phyloP scores from a whole-genome alignment of 2,888 invertebrate genomes.

The Hylaea fasciaria region DNA sequence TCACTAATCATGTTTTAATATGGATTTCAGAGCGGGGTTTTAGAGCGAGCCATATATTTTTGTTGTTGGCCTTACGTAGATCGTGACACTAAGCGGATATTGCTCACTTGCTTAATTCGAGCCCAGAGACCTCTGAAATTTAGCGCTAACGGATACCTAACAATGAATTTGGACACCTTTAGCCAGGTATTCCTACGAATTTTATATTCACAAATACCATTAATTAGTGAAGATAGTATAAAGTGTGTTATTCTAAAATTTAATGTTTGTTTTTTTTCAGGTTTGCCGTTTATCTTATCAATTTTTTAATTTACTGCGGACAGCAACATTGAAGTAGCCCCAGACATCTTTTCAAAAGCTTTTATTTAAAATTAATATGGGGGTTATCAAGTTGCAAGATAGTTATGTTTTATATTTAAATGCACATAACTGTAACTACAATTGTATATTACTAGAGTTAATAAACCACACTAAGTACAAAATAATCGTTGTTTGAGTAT shows the following conservation, averaged over 20 bases:
- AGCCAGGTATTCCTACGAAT: constrained; percentile 59
- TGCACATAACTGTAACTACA: neutral
- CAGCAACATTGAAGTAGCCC: constrained; percentile 49
- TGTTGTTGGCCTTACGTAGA: constrained; percentile 69
- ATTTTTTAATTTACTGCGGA: constrained; percentile 71
- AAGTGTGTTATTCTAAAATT: no score
- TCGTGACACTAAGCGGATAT: constrained; percentile 57
- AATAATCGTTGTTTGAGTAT: no score
- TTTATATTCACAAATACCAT: neutral
- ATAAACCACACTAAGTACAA: no score
- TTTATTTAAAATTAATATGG: no score
- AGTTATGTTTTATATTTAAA: no score
- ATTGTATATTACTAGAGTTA: neutral
- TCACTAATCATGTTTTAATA: neutral
- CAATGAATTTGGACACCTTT: constrained; percentile 72
- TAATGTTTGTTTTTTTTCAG: constrained; percentile 69
- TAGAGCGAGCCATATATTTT: constrained; percentile 64
- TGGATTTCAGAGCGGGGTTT: constrained; percentile 61
- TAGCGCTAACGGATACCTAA: constrained; percentile 67
- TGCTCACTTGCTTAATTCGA: constrained; percentile 64
- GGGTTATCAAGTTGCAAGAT: no score
- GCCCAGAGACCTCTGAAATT: constrained; percentile 69
- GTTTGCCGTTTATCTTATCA: constrained; percentile 74
- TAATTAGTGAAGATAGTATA: no score
- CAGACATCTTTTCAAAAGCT: no score